Evolutionary conservation across 1,140 invertebrate genomes (phyloP).

Genomic region (Anastrepha obliqua): DNA sequence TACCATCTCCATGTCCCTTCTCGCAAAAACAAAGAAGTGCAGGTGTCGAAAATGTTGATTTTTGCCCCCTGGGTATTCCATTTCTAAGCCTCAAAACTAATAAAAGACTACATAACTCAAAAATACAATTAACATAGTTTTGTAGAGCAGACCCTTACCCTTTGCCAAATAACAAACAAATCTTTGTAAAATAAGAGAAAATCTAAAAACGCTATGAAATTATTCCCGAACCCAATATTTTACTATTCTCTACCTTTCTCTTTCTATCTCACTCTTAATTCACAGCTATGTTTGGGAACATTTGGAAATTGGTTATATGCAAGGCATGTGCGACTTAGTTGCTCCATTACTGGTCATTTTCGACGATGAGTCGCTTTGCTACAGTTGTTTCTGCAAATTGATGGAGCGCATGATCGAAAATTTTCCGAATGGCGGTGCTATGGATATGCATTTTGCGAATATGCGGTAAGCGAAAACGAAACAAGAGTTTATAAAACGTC

Average conservation of each 20-base stretch:
- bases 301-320: conserved; percentile 89
- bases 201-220: no score
- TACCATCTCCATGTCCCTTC: no score
- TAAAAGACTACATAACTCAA: no score
- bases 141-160: no score
- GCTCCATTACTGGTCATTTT: conserved; percentile 92
- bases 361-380: conserved; percentile 90
- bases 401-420: conserved; percentile 92
- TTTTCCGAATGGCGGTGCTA: conserved; percentile 92
- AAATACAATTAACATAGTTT: no score
- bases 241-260: not conserved
- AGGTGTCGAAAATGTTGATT: no score
- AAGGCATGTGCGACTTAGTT: conserved; percentile 95
- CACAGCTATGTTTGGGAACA: conserved; percentile 93
- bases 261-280: not conserved
- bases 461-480: conserved; percentile 80
- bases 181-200: no score
- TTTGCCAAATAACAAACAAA: no score
- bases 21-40: no score
- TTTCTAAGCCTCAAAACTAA: no score
- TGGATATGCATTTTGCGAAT: conserved; percentile 95
- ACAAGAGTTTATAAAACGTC: not conserved
- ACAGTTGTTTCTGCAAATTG: conserved; percentile 90
- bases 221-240: no score
- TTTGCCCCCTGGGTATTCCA: no score